Percentiles rank a stretch among this genome's conserved stretches.
phyloP scores from a whole-genome alignment of 2,113 vertebrate species.

The Sinocyclocheilus rhinocerous region DNA sequence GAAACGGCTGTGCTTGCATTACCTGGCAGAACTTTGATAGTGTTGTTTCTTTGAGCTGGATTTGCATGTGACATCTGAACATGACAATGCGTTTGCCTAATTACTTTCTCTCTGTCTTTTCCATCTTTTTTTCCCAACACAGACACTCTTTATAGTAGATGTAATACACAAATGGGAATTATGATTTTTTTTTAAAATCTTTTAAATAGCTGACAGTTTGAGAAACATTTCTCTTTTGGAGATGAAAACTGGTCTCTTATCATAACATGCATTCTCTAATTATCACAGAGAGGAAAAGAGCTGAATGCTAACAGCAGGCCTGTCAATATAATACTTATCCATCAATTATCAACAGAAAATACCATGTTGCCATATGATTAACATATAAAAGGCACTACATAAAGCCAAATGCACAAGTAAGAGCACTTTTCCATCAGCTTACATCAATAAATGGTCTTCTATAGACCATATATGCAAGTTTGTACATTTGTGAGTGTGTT shows the following conservation, averaged over 20 bases:
- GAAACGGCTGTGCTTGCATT: conserved; percentile 43
- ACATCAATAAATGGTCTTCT: neutral
- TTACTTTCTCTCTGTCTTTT: conserved; percentile 42
- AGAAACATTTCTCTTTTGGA: neutral
- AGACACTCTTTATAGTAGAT: too few species aligned
- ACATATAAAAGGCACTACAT: conserved; percentile 4
- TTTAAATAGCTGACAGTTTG: conserved; percentile 2
- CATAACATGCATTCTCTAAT: neutral
- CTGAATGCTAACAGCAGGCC: neutral
- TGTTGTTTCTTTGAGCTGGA: conserved; percentile 44
- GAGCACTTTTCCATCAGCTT: neutral
- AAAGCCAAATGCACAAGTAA: neutral
- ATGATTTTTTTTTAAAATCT: neutral
- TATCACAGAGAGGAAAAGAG: too few species aligned
- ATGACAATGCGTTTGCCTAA: conserved; percentile 39
- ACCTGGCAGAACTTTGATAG: conserved; percentile 43
- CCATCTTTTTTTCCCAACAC: neutral
- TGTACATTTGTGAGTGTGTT: neutral
- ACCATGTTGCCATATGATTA: neutral
- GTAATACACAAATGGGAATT: neutral
- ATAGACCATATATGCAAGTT: conserved; percentile 13
- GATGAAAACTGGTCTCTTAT: neutral
- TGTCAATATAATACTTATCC: neutral
- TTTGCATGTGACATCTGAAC: conserved; percentile 47
- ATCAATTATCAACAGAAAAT: neutral